Conservation (phyloP, 2,888 invertebrate genomes). For the Microplitis deprimator region DNA sequence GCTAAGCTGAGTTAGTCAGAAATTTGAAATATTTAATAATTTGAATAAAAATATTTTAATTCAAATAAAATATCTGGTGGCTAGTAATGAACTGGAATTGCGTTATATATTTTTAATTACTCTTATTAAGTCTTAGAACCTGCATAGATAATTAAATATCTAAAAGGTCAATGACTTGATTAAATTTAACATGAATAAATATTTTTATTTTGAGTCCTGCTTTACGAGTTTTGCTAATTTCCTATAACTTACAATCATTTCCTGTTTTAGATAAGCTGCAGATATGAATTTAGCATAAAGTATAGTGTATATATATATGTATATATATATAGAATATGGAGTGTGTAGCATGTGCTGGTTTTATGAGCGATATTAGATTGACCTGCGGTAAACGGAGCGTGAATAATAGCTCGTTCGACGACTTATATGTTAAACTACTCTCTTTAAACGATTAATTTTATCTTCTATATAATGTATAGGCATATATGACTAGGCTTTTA, state of each 20-base stretch:
- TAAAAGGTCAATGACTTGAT: not conserved
- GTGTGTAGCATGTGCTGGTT: conserved; percentile 16
- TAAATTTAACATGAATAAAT: not conserved
- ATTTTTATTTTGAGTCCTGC: not conserved
- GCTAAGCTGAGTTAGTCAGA: not conserved
- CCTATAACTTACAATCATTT: conserved; percentile 19
- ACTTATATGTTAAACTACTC: conserved; percentile 35
- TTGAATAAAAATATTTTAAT: not conserved
- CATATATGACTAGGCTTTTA: not conserved
- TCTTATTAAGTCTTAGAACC: not conserved
- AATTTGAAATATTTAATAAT: not conserved
- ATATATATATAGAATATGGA: not conserved
- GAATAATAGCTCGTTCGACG: conserved; percentile 54
- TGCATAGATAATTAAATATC: not conserved
- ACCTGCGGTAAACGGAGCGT: conserved; percentile 59
- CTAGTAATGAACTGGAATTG: too few species aligned
- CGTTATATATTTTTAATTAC: not conserved
- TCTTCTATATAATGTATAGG: conserved; percentile 15
- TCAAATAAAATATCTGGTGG: too few species aligned
- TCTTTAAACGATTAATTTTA: conserved; percentile 48
- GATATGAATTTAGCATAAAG: not conserved
- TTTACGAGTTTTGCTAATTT: not conserved
- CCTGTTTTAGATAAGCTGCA: conserved; percentile 20
- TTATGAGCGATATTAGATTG: conserved; percentile 43
- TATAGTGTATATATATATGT: not conserved